Percentiles rank a stretch among this genome's conserved stretches.
These are phyloP conservation scores for Eublepharis macularius DNA, from an alignment of 2,113 vertebrate species.

Conservation along the genomic window DNA sequence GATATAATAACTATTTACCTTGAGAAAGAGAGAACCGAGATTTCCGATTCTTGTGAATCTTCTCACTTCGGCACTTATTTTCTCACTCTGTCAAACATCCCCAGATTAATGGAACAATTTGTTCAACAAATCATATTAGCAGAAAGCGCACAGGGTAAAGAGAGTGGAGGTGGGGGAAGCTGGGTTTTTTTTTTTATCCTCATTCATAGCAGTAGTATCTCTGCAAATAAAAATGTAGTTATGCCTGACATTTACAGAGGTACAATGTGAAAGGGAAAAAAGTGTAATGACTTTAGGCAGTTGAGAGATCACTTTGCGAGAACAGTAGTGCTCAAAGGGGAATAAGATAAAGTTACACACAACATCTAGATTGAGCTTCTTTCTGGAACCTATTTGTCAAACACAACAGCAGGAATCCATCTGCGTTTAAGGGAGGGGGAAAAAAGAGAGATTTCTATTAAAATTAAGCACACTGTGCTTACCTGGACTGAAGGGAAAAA, in stretches of 20 bases:
- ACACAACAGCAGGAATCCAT: constrained; percentile 67
- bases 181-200: constrained; percentile 73
- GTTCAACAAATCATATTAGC: constrained; percentile 94
- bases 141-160: constrained; percentile 85
- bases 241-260: constrained; percentile 93
- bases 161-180: constrained; percentile 78
- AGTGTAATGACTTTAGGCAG: constrained; percentile 88
- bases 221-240: constrained; percentile 94
- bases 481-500: constrained; percentile 34
- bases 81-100: constrained; percentile 87
- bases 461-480: constrained; percentile 70
- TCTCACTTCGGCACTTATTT: constrained; percentile 86
- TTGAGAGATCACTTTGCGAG: constrained; percentile 80
- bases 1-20: constrained; percentile 99
- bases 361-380: constrained; percentile 77
- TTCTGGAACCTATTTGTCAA: constrained; percentile 79
- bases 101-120: constrained; percentile 94
- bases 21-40: constrained; percentile 88
- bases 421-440: constrained; percentile 42
- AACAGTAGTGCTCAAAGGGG: constrained; percentile 78
- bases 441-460: constrained; percentile 69
- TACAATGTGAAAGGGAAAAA: constrained; percentile 82
- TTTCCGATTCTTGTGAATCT: constrained; percentile 87
- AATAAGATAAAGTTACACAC: constrained; percentile 85
- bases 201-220: constrained; percentile 85